A percentile compares a stretch with the other conserved stretches of the same genome.
phyloP scores from a whole-genome alignment of 2,797 vertebrate species.

The Artibeus lituratus region DNA sequence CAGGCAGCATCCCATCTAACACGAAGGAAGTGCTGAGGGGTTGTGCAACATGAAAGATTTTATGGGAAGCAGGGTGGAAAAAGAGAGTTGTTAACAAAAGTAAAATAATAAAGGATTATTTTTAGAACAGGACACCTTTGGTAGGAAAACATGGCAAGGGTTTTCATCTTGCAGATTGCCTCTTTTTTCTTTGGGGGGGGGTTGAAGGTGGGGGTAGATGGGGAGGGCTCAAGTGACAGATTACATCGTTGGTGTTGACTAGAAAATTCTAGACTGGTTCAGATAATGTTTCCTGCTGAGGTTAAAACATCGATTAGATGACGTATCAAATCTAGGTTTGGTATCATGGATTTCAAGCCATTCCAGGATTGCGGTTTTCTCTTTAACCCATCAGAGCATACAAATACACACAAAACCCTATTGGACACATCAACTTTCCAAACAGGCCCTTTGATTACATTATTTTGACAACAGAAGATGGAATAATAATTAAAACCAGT shows the following conservation, averaged over 20 bases:
- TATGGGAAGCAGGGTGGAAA: background rate
- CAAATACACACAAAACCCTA: background rate
- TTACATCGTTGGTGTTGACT: background rate
- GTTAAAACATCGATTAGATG: background rate
- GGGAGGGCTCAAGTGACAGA: background rate
- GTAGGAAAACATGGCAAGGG: background rate
- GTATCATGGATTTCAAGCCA: background rate
- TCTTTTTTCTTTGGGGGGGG: background rate
- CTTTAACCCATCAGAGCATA: background rate
- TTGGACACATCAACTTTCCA: background rate
- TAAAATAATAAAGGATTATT: background rate
- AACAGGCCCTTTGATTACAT: background rate
- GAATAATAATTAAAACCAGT: constrained; percentile 53
- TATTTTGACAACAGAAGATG: constrained; percentile 8
- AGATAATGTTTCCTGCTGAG: background rate
- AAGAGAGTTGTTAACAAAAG: background rate
- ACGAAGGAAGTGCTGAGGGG: background rate
- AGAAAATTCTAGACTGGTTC: background rate
- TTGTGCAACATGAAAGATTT: background rate
- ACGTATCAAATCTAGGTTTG: background rate
- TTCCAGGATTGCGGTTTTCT: background rate
- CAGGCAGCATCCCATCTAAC: background rate
- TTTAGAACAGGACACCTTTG: background rate
- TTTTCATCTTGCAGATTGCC: background rate
- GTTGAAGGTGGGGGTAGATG: background rate